These are phyloP conservation scores for Argopecten irradians DNA, from an alignment of 1,140 invertebrate genomes.

Conservation along the genomic window DNA sequence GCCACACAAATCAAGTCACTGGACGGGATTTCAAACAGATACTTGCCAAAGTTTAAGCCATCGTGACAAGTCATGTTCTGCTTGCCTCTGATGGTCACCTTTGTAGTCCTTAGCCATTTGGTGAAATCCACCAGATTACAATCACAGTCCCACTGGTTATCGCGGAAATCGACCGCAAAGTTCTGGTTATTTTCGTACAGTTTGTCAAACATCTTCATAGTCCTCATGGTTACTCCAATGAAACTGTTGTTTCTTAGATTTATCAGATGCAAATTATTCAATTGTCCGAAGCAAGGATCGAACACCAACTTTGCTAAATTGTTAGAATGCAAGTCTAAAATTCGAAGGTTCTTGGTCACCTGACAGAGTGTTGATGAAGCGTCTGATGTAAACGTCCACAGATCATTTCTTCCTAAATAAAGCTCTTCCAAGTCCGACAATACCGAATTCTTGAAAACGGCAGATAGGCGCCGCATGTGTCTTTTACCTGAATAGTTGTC, in stretches of 20 bases:
- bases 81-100: neutral
- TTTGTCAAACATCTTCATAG: neutral
- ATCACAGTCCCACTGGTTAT: neutral
- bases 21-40: neutral
- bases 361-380: neutral
- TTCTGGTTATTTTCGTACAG: neutral
- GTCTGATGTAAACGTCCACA: neutral
- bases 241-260: neutral
- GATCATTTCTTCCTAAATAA: neutral
- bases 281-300: neutral
- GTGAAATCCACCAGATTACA: neutral
- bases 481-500: neutral
- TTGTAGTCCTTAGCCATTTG: neutral
- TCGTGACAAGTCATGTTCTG: neutral
- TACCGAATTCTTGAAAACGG: neutral
- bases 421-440: neutral
- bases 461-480: neutral
- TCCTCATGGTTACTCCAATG: neutral
- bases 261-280: neutral
- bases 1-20: neutral
- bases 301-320: slow-evolving; percentile 8
- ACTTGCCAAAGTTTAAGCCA: neutral
- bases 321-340: neutral
- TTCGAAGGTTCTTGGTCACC: neutral
- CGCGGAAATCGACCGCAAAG: neutral